Evolutionary conservation across 2,113 vertebrate genomes (phyloP).

Genomic region (Lepidothrix coronata): DNA sequence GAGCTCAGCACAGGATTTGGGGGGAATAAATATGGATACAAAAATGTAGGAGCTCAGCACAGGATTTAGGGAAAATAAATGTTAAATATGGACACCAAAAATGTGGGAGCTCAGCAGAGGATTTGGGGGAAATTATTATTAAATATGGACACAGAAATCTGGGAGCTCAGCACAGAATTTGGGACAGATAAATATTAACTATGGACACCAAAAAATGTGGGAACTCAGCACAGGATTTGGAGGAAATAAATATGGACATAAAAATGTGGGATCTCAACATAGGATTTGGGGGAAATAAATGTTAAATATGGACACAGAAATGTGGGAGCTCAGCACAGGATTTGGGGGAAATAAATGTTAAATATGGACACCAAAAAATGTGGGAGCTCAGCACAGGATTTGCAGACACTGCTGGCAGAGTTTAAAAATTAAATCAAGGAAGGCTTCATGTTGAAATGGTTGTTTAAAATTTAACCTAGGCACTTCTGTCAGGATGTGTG

Average conservation of each 20-base stretch:
- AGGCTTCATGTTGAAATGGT: not conserved
- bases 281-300: not conserved
- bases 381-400: not conserved
- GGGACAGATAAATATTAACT: not conserved
- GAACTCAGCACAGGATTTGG: too few relatives aligned
- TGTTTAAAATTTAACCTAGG: constrained; percentile 5
- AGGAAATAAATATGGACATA: not conserved
- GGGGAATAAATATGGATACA: not conserved
- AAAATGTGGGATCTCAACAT: not conserved
- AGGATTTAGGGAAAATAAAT: not conserved
- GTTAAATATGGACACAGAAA: not conserved
- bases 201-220: not conserved
- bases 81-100: not conserved
- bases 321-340: too few relatives aligned
- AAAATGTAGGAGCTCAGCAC: not conserved
- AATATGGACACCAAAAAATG: not conserved
- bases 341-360: not conserved
- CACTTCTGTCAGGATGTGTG: not conserved
- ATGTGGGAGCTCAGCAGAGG: too few relatives aligned
- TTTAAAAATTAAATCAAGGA: not conserved
- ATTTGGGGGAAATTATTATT: not conserved
- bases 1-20: too few relatives aligned
- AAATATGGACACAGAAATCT: not conserved
- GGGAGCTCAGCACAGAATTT: too few relatives aligned
- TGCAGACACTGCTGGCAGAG: not conserved